These are phyloP conservation scores for Megathymus violae DNA, from an alignment of 1,140 invertebrate species.

Conservation along the genomic window DNA sequence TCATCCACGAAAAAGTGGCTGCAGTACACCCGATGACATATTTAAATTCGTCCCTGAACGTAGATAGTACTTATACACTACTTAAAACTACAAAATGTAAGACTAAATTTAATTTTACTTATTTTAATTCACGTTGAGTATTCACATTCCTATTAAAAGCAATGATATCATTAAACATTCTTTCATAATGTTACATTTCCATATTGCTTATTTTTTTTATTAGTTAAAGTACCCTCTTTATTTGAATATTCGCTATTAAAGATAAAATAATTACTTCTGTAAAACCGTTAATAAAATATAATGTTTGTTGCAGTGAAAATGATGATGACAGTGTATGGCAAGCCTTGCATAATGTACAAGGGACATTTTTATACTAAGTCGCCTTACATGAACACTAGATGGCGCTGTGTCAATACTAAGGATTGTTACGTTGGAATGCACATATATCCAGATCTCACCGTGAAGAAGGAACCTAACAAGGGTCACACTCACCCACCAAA, in stretches of 20 bases:
- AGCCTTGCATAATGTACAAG: constrained; percentile 32
- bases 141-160: not conserved
- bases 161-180: not conserved
- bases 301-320: constrained; percentile 28
- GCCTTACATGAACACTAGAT: constrained; percentile 33
- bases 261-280: not conserved
- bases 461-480: constrained; percentile 36
- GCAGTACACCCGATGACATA: not conserved
- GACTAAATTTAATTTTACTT: not conserved
- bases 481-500: constrained; percentile 39
- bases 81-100: not conserved
- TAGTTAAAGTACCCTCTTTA: not conserved
- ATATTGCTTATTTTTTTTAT: not conserved
- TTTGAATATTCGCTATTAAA: no score
- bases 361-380: constrained; percentile 34
- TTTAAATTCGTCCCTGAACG: constrained; percentile 13
- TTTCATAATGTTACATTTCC: not conserved
- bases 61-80: not conserved
- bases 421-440: constrained; percentile 37
- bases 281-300: not conserved
- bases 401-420: constrained; percentile 43
- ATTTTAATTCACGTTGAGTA: not conserved
- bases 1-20: constrained; percentile 27
- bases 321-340: constrained; percentile 26
- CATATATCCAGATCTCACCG: constrained; percentile 24